phyloP scores from a whole-genome alignment of 2,797 vertebrate genomes.

The Columba guinea region DNA sequence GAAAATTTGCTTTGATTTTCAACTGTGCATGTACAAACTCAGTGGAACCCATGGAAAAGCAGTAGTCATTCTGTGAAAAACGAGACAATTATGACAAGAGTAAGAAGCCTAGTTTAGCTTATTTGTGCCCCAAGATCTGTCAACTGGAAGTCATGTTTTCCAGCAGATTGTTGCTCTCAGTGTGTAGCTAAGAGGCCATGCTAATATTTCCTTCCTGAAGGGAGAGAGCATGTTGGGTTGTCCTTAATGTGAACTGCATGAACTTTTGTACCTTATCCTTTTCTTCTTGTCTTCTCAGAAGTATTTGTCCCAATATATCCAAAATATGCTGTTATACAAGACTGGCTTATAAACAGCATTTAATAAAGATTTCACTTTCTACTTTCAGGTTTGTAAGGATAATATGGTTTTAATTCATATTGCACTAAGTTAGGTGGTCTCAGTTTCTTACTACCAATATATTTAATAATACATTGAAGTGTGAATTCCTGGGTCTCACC shows the following conservation, averaged over 20 bases:
- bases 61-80: not conserved
- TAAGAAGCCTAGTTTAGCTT: not conserved
- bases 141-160: not conserved
- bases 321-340: not conserved
- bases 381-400: not conserved
- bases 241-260: constrained; percentile 44
- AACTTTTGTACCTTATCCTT: constrained; percentile 60
- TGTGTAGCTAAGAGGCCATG: constrained; percentile 6
- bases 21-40: accelerated
- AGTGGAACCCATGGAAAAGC: not conserved
- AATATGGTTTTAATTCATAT: not conserved
- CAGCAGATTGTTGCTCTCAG: not conserved
- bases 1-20: not conserved
- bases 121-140: not conserved
- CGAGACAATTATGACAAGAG: not conserved
- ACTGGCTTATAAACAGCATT: constrained; percentile 3
- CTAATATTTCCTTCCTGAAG: constrained; percentile 52
- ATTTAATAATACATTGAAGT: not conserved
- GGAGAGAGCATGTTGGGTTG: constrained; percentile 3
- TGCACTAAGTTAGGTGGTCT: not conserved
- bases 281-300: constrained; percentile 38
- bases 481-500: not conserved
- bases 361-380: constrained; percentile 17
- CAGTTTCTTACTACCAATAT: not conserved
- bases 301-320: constrained; percentile 30